A percentile compares a stretch with the other conserved stretches of the same genome.
Conservation (phyloP, 2,113 vertebrate species). For the Arizona elegans region DNA sequence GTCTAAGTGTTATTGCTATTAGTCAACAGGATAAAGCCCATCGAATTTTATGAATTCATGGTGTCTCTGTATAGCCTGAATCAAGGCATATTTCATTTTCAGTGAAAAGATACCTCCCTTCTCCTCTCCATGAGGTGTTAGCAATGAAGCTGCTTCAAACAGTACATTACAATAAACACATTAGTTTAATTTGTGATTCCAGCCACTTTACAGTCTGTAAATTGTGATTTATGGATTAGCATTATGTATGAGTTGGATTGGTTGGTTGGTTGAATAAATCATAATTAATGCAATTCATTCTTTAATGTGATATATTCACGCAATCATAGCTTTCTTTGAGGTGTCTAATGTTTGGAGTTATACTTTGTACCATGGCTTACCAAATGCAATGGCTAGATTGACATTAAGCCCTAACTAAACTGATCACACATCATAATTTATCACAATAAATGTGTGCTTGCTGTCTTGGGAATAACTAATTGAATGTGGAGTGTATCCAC, state of each 20-base stretch:
- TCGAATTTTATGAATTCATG: neutral
- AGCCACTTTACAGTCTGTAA: neutral
- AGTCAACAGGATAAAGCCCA: too few relatives aligned
- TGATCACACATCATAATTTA: neutral
- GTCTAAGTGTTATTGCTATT: too few relatives aligned
- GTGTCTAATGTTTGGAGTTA: neutral
- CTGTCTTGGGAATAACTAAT: neutral
- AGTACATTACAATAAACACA: neutral
- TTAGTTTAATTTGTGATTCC: neutral
- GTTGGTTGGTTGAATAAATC: neutral
- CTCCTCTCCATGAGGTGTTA: neutral
- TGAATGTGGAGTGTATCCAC: neutral
- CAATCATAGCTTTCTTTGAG: neutral
- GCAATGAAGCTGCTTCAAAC: neutral
- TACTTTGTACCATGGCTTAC: neutral
- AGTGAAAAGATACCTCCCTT: neutral
- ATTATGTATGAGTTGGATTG: neutral
- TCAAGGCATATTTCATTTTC: neutral
- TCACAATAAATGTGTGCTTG: neutral
- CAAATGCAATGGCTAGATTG: neutral
- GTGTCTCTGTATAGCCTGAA: neutral
- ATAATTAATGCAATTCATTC: neutral
- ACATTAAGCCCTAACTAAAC: neutral
- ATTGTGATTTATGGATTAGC: neutral
- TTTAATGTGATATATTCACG: neutral